Evolutionary conservation across 2,888 invertebrate genomes (phyloP).

Genomic region (Clunio marinus): DNA sequence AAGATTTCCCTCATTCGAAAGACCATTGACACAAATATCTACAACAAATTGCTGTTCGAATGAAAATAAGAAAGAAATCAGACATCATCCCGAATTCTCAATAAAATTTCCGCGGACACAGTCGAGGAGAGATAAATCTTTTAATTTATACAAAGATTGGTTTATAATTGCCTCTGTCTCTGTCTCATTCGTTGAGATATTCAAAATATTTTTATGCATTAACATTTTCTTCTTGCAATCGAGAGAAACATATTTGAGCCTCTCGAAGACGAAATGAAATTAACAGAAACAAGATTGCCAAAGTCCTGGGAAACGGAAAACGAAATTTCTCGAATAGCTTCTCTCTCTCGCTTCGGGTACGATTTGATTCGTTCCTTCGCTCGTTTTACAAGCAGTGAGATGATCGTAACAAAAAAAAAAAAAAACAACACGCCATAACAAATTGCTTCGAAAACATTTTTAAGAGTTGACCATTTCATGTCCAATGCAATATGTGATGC

Average conservation of each 20-base stretch:
- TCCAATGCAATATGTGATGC: background rate
- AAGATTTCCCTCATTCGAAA: constrained; percentile 10
- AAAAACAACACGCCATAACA: constrained; percentile 29
- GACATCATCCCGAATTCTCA: constrained; percentile 20
- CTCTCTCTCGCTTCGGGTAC: no score
- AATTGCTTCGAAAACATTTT: constrained; percentile 13
- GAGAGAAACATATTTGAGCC: no score
- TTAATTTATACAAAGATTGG: constrained; percentile 25
- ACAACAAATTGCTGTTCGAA: constrained; percentile 10
- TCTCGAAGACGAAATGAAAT: constrained; percentile 7
- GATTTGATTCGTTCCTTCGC: no score
- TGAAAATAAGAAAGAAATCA: background rate
- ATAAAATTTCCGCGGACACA: background rate
- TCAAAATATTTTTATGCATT: constrained; percentile 30
- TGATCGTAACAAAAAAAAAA: constrained; percentile 9
- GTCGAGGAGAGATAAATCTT: constrained; percentile 19
- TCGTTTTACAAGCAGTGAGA: background rate
- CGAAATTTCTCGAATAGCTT: constrained; percentile 23
- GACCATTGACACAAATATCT: constrained; percentile 22
- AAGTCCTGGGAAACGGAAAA: constrained; percentile 19
- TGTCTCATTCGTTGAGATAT: background rate
- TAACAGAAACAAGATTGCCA: constrained; percentile 3
- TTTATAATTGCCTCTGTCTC: background rate
- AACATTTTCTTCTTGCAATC: constrained; percentile 1
- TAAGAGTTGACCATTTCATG: background rate